Base-by-base conservation (phyloP, 2,113 vertebrate species). In the Calyptommatus sinebrachiatus region DNA sequence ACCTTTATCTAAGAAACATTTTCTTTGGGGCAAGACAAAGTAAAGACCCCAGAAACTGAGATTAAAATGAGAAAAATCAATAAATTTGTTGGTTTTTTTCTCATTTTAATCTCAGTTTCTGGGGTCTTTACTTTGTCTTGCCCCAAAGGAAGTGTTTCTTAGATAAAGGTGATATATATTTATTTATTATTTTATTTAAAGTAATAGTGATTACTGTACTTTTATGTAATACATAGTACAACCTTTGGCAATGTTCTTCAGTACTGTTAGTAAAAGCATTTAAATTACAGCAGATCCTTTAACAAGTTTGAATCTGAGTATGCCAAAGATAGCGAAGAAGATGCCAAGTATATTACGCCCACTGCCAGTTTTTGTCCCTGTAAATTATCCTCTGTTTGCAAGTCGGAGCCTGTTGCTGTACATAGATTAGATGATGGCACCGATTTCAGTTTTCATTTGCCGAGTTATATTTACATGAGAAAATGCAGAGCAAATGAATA, bases 161-260 rank as follows among this genome's bases (percentile, higher is more conserved):
- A n/a, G n/a, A n/a, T n/a, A n/a, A n/a, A n/a, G n/a, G n/a, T n/a
- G n/a, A n/a, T n/a, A n/a, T n/a, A n/a, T n/a, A n/a, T n/a, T n/a
- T n/a, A n/a, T n/a, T n/a, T 41, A 41, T 41, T 41, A 41, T 41
- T 41, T 41, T 41, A 41, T 41, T 41, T 41, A 41, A 41, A 41
- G 35, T 41, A 41, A 41, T 41, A 41, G 35, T 41, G 35, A 41
- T 46, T 76, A 63, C 53, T 0, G 0, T 86, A 88, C 84, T 89
- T 87, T 90, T 87, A 48, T 90, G n/a, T 87, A 41, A 76, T 89
- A 85, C 73, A 76, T 73, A 35, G 78, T 86, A 82, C 84, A 92
- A 92, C 87, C 92, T 88, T 82, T 89, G 84, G 83, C 89, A 88
- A 79, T 89, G 74, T 88, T 86, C 77, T 90, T 86, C 89, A 77